These are phyloP conservation scores for Apoderus coryli DNA, from an alignment of 2,888 invertebrate species.

Conservation along the genomic window DNA sequence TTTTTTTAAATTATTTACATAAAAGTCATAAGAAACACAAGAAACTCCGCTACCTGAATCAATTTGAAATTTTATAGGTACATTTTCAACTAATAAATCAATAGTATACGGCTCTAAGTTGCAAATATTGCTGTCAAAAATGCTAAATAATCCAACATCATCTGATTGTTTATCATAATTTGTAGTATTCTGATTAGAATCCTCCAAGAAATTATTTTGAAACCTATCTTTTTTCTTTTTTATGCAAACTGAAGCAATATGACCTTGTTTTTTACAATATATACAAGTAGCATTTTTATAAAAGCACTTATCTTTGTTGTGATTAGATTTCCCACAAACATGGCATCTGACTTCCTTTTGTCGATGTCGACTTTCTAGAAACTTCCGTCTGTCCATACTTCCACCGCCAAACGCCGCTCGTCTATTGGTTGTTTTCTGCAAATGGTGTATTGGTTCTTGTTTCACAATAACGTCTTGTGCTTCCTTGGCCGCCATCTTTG, in stretches of 20 bases:
- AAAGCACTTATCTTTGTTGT: conserved; percentile 12
- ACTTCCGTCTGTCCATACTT: too few species aligned
- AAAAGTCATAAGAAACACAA: conserved; percentile 3
- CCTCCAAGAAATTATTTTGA: too few species aligned
- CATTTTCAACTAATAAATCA: conserved; percentile 3
- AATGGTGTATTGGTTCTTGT: conserved; percentile 3
- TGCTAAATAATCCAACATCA: conserved; percentile 1
- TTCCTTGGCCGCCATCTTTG: conserved; percentile 11
- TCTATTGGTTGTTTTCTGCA: too few species aligned
- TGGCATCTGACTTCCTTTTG: background rate
- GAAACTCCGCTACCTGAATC: conserved; percentile 4
- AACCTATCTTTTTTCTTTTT: conserved; percentile 2
- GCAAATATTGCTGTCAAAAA: conserved; percentile 5
- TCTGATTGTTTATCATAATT: background rate
- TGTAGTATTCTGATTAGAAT: background rate
- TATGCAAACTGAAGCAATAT: conserved; percentile 7
- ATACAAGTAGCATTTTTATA: conserved; percentile 10
- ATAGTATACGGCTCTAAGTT: conserved; percentile 3
- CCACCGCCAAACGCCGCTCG: too few species aligned
- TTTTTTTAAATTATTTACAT: conserved; percentile 5
- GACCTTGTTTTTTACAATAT: conserved; percentile 7
- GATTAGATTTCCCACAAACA: conserved; percentile 7
- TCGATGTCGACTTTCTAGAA: too few species aligned
- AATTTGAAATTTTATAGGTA: conserved; percentile 5
- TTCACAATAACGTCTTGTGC: too few species aligned